Evolutionary conservation across 2,113 vertebrate genomes (phyloP).

Genomic region (Bubo blakistoni): DNA sequence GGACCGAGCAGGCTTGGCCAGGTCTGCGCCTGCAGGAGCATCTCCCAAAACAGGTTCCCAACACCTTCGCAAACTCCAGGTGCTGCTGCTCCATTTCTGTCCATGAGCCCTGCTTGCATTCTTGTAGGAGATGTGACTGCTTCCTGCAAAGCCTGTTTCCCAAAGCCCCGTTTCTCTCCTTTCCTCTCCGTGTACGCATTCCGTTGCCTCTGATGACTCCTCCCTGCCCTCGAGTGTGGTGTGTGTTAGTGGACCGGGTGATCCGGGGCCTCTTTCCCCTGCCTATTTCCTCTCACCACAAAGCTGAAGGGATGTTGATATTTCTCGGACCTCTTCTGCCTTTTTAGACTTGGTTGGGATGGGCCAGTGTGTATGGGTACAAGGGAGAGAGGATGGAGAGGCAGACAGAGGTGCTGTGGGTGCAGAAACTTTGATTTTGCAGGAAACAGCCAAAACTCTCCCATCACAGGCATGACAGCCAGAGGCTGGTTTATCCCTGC

Average conservation of each 20-base stretch:
- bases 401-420: not conserved
- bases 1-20: not conserved
- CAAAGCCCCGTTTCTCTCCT: not conserved
- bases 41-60: not conserved
- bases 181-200: not conserved
- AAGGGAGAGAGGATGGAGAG: fast-evolving
- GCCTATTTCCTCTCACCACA: not conserved
- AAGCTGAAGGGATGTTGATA: not conserved
- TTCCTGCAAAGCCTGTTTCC: not conserved
- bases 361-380: fast-evolving
- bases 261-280: not conserved
- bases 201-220: fast-evolving
- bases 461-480: fast-evolving
- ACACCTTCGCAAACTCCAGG: fast-evolving
- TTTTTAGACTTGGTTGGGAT: not conserved
- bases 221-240: fast-evolving
- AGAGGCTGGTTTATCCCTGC: fast-evolving
- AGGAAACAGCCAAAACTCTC: not conserved
- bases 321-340: not conserved
- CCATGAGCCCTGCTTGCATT: not conserved
- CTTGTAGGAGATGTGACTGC: not conserved
- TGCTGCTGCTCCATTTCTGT: not conserved
- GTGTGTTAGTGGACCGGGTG: fast-evolving
- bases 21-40: not conserved
- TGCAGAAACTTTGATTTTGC: not conserved